These are phyloP conservation scores for Notocelia uddmanniana DNA, from an alignment of 2,888 invertebrate species.

Conservation along the genomic window DNA sequence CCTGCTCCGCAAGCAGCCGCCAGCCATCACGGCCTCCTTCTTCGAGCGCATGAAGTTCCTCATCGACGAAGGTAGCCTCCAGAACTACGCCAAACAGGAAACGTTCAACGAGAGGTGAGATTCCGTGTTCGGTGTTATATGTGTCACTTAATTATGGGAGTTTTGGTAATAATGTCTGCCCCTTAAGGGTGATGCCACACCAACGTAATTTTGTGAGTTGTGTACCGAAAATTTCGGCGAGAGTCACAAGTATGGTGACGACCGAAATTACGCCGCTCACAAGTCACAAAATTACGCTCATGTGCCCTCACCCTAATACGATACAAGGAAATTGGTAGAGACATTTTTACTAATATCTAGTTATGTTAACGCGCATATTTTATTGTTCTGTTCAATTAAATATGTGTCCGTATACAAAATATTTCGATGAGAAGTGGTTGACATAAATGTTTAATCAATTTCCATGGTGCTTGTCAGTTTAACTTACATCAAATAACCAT, in stretches of 20 bases:
- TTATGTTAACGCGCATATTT: not conserved
- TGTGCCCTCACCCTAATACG: too few species aligned
- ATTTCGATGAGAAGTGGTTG: constrained; percentile 37
- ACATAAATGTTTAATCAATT: constrained; percentile 19
- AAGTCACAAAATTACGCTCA: too few species aligned
- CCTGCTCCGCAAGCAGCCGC: constrained; percentile 97
- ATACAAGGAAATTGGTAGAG: not conserved
- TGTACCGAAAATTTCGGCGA: too few species aligned
- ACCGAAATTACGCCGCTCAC: too few species aligned
- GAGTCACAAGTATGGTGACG: too few species aligned
- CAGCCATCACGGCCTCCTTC: constrained; percentile 98
- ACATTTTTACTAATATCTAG: not conserved
- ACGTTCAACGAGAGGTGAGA: constrained; percentile 99
- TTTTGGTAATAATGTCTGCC: not conserved
- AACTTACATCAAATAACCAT: not conserved
- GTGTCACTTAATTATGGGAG: constrained; percentile 48
- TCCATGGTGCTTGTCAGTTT: not conserved
- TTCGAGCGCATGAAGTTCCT: constrained; percentile 99
- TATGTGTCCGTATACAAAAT: constrained; percentile 18
- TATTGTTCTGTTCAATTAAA: constrained; percentile 18
- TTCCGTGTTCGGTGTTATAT: constrained; percentile 71
- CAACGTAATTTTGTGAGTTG: too few species aligned
- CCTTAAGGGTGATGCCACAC: too few species aligned
- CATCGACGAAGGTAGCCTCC: constrained; percentile 98
- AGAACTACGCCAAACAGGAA: constrained; percentile 97